Conservation (phyloP, 2,797 vertebrate genomes). For the Mus caroli region DNA sequence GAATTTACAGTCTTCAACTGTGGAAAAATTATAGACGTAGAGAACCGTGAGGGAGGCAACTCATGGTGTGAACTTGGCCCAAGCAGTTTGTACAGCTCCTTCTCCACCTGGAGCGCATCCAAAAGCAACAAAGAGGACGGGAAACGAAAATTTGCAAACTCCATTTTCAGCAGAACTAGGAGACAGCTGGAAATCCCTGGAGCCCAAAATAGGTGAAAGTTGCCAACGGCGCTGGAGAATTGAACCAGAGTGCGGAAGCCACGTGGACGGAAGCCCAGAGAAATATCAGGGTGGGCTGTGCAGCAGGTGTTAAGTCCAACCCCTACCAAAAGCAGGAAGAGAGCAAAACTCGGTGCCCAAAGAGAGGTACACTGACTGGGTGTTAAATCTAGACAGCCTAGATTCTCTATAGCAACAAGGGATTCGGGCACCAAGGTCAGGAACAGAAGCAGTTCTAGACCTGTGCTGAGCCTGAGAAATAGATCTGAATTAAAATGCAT, state of each 20-base stretch:
- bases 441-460: background rate
- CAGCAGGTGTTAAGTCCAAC: background rate
- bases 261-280: conserved; percentile 50
- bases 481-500: background rate
- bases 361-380: background rate
- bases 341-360: background rate
- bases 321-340: background rate
- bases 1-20: conserved; percentile 67
- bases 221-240: conserved; percentile 63
- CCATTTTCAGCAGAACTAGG: conserved; percentile 74
- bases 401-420: background rate
- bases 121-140: conserved; percentile 75
- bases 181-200: conserved; percentile 76
- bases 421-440: background rate
- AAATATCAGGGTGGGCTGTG: conserved; percentile 29
- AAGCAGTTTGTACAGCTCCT: conserved; percentile 47
- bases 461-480: background rate
- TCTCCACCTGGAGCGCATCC: conserved; percentile 75
- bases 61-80: conserved; percentile 72
- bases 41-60: conserved; percentile 64
- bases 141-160: conserved; percentile 79
- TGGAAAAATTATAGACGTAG: conserved; percentile 64
- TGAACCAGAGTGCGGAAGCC: background rate
- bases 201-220: conserved; percentile 68
- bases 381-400: background rate